These are phyloP conservation scores for Leptinotarsa defecta DNA, from an alignment of 1,140 invertebrate genomes.

Conservation along the genomic window DNA sequence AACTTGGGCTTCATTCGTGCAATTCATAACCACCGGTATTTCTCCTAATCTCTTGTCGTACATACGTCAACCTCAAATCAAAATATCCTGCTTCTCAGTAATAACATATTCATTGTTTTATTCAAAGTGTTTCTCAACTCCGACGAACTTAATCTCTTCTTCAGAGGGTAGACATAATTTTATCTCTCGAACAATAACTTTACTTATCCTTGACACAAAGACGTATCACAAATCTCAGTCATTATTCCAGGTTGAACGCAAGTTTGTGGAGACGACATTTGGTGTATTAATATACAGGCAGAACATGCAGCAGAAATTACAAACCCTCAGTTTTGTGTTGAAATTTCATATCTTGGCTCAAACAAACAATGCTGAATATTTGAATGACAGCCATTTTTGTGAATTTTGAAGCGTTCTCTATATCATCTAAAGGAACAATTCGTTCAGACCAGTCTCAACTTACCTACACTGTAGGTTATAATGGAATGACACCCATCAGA, in stretches of 20 bases:
- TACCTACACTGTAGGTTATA: no score
- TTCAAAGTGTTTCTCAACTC: conserved; percentile 16
- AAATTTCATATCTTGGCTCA: no score
- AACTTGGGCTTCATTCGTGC: neutral
- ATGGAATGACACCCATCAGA: no score
- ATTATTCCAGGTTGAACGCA: conserved; percentile 46
- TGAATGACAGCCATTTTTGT: no score
- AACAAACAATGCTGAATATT: no score
- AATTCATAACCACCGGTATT: conserved; percentile 8
- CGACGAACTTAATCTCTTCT: conserved; percentile 27
- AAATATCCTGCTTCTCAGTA: conserved; percentile 17
- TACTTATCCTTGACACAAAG: conserved; percentile 33
- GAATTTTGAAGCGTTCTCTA: no score
- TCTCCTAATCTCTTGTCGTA: conserved; percentile 15
- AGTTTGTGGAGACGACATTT: conserved; percentile 28
- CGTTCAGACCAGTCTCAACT: no score
- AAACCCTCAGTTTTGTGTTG: no score
- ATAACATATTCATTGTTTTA: conserved; percentile 26
- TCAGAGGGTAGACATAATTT: conserved; percentile 28
- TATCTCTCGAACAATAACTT: conserved; percentile 35
- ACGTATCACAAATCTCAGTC: conserved; percentile 42
- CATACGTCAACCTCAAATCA: conserved; percentile 27
- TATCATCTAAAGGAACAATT: no score
- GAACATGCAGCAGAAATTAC: conserved; percentile 19
- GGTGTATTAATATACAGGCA: conserved; percentile 12